Base-by-base conservation (phyloP, 2,888 invertebrate genomes). In the Trichogramma dendrolimi region DNA sequence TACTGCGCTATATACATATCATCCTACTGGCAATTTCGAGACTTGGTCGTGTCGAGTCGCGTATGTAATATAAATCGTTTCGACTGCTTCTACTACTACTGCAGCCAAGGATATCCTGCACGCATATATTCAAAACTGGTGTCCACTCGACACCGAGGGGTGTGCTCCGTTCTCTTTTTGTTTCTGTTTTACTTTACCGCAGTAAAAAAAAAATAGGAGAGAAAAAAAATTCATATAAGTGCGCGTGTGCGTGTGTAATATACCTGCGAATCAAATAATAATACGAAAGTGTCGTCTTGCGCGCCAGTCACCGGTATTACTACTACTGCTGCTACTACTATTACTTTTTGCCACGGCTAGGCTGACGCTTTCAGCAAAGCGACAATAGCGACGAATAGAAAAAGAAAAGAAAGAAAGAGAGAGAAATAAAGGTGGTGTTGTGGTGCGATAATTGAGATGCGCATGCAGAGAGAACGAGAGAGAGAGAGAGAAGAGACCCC, bases 351-450 rank as follows among this genome's bases (percentile, higher is more conserved):
- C 14, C 47, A n/a, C 59, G 48, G 14, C 27, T 27, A 27, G 27
- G 27, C 27, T 27, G 27, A 27, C 27, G 27, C 27, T 27, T 27
- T 27, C 27, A 27, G 1, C 27, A 2, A 27, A 27, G 47, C 53
- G 27, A 51, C 52, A n/a, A 39, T 6, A 38, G 55, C 53, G 50
- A 27, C 27, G 7, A 48, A 48, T 11, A 11, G 6, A 48, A 14
- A 5, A 11, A 48, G 48, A 11, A 14, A 14, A 11, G 41, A 8
- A 48, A 48, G 48, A 11, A 6, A 48, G 14, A 5, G 11, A 48
- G 48, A 11, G 48, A 14, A 11, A 40, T 48, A 48, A 55, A 55
- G 43, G 52, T 54, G 57, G 60, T 63, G 60, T 63, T 63, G 60
- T 63, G 63, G 60, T 55, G 60, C 41, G 53, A 43, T 56, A 51